Conservation (phyloP, 2,797 vertebrate species). For the Semaprochilodus insignis region DNA sequence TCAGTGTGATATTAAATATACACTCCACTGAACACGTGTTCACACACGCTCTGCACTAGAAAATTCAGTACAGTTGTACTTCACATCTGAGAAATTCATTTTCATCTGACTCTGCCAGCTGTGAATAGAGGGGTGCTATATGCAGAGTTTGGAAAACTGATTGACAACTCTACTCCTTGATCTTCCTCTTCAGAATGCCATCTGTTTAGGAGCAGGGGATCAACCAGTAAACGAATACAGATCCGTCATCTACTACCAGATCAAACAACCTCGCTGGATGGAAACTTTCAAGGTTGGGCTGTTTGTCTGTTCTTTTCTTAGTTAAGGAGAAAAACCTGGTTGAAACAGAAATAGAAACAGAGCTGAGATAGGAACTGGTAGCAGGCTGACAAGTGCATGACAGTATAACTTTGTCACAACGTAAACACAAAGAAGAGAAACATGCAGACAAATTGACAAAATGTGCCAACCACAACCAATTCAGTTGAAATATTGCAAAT, state of each 20-base stretch:
- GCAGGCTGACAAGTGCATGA: neutral
- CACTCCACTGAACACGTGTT: neutral
- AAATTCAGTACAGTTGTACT: neutral
- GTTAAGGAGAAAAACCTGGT: neutral
- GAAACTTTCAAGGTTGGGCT: slow-evolving; percentile 92
- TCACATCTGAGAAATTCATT: neutral
- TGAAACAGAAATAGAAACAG: neutral
- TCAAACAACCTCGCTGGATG: slow-evolving; percentile 97
- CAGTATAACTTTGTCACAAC: neutral
- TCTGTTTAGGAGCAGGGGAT: slow-evolving; percentile 94
- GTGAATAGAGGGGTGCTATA: neutral
- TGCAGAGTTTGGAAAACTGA: slow-evolving; percentile 43
- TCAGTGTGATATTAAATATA: slow-evolving; percentile 21
- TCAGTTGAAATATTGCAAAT: neutral
- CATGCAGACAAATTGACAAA: neutral
- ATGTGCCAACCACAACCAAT: neutral
- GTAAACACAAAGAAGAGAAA: neutral
- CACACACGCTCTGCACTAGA: neutral
- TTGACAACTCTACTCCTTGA: slow-evolving; percentile 4
- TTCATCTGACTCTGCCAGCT: neutral
- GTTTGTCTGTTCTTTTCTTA: neutral
- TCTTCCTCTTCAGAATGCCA: slow-evolving; percentile 80
- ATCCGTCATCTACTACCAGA: slow-evolving; percentile 95
- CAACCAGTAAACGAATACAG: slow-evolving; percentile 88
- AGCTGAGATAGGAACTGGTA: neutral